Evolutionary conservation across 2,888 invertebrate species (phyloP), one percentile per base, ranked within the genome.

Genomic region (Trachelus stipa): DNA sequence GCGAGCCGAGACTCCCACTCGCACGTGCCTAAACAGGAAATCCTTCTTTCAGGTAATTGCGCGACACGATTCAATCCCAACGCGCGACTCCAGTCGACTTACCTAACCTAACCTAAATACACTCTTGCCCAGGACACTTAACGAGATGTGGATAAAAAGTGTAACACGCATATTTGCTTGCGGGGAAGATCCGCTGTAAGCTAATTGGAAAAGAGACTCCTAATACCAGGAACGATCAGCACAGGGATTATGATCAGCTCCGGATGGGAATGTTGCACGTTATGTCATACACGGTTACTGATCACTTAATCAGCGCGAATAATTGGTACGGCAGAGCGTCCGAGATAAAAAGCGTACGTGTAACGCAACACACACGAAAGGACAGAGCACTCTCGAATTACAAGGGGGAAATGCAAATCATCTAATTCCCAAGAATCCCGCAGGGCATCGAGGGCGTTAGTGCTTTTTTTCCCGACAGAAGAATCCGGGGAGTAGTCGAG

Each of bases 41-140:
- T 91, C 91, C 91, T 90, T 87, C 86, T 91, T 90, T 89, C 88
- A 89, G 89, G 88, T 90, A 90, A 91, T 91, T 89, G 88, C 87
- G 84, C 88, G 90, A 88, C 88, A 89, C 87, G 83, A 86, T 88
- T 87, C 84, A 87, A 89, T 89, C 85, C 87, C 40, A 40, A 40
- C 40, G 40, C 40, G 40, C 40, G 40, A 40, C 15, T 40, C 15
- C 12, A 40, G 12, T 0, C 40, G 40, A 4, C 40, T 40, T 15
- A 40, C 40, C 40, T 40, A 40, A 40, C 40, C 40, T 15, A 40
- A 40, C 12, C 40, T 15, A 40, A 40, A 40, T 15, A 12, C 4
- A 4, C 12, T 4, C 15, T 40, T 40, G 40, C 15, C 40, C 12
- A 12, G 40, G 40, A 40, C 4, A 15, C 12, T 15, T 15, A 0